These are phyloP conservation scores for Leucophenga maculata DNA, from an alignment of 2,888 invertebrate genomes.

Conservation along the genomic window DNA sequence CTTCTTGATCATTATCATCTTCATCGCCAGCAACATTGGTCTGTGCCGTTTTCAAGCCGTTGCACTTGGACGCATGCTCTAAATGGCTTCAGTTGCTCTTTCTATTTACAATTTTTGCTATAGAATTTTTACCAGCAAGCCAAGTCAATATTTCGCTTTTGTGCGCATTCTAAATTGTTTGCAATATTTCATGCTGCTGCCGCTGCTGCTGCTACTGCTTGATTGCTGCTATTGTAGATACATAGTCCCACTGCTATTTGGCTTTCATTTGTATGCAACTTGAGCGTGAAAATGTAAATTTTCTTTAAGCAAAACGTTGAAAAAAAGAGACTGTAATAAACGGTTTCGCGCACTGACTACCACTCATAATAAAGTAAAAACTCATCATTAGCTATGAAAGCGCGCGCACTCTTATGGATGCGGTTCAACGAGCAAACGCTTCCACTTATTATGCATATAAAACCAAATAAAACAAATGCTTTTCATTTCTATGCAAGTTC, in stretches of 20 bases:
- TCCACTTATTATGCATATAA: background rate
- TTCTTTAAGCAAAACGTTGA: constrained; percentile 45
- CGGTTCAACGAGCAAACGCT: constrained; percentile 54
- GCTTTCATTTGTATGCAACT: constrained; percentile 59
- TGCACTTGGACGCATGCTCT: constrained; percentile 14
- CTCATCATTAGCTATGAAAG: constrained; percentile 53
- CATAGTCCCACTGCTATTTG: constrained; percentile 32
- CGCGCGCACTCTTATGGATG: constrained; percentile 31
- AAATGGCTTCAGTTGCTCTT: background rate
- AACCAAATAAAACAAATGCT: background rate
- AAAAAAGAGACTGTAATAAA: constrained; percentile 53
- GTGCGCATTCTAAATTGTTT: constrained; percentile 35
- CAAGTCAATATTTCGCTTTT: background rate
- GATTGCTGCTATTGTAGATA: constrained; percentile 29
- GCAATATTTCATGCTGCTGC: constrained; percentile 17
- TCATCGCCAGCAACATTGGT: background rate
- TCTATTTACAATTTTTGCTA: no score
- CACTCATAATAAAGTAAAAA: constrained; percentile 55
- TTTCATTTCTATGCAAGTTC: constrained; percentile 38
- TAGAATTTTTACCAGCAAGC: background rate
- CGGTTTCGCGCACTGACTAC: constrained; percentile 44
- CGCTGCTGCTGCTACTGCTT: constrained; percentile 27
- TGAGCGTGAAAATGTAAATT: constrained; percentile 61
- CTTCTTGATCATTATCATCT: background rate
- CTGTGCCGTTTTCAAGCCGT: constrained; percentile 17